Base-by-base conservation (phyloP, 1,140 invertebrate species). In the Drosophila repleta region DNA sequence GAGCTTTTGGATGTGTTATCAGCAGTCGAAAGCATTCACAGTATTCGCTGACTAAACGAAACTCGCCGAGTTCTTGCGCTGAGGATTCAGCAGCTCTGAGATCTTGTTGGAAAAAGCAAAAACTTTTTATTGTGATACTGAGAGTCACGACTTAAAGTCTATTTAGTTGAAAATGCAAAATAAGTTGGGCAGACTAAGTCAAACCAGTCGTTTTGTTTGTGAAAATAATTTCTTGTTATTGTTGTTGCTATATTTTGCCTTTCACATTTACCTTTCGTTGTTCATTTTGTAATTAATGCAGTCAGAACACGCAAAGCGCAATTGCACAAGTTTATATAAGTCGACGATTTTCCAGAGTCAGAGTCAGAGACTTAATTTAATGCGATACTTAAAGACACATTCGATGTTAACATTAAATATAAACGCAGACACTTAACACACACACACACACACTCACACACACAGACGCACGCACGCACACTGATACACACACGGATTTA, bases 221-320 rank as follows among this genome's bases (percentile, higher is more conserved):
- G 15, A 8, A 56, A 46, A 45, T 13, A 49, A 18, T 62, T 48
- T 53, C 43, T 68, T 61, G 60, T 46, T 46, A 10, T 57, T 65
- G 15, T 39, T 77, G 8, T 13, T 32, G 15, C 1, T 18, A 10
- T 32, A 6, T 11, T 46, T 48, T 49, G 49, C 62, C 46, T 43
- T 48, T 66, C 26, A 32, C 63, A 74, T 74, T 75, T 85, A 85
- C 81, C 81, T 85, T 74, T 85, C 69, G 82, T 62, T 79, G 62
- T 60, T 81, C 81, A 85, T 85, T 81, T 85, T 67, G 65, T 35
- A 61, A 60, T 32, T 74, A 76, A 84, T 85, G 58, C 62, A 73
- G 49, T 76, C 57, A 24, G 35, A 58, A 45, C 68, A 75, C 62
- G 69, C 69, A 53, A 56, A 26, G 29, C 6, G 39, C 49, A 70